Conservation (phyloP, 2,888 invertebrate genomes). For the Penaeus monodon region DNA sequence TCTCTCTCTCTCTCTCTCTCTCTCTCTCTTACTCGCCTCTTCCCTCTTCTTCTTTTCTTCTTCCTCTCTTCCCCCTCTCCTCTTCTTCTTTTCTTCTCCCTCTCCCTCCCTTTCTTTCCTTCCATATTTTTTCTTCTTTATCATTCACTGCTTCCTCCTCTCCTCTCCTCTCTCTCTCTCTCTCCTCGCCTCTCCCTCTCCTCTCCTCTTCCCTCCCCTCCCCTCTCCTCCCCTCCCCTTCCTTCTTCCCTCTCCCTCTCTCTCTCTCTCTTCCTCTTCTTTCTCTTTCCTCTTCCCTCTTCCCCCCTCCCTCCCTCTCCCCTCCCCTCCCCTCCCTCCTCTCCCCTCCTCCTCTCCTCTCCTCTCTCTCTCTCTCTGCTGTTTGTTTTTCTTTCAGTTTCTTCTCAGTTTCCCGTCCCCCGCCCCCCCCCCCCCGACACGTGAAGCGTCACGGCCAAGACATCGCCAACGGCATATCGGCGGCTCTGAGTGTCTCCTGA, state of each 20-base stretch:
- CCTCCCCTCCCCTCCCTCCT: too few species aligned
- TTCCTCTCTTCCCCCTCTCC: conserved; percentile 69
- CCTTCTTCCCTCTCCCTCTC: too few species aligned
- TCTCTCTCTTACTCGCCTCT: conserved; percentile 26
- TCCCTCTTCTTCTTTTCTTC: conserved; percentile 61
- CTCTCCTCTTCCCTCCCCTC: neutral
- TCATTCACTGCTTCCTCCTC: conserved; percentile 62
- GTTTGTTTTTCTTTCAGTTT: too few species aligned
- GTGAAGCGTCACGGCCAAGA: conserved; percentile 34
- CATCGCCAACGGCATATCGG: conserved; percentile 12
- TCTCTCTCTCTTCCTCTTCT: too few species aligned
- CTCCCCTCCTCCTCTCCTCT: too few species aligned
- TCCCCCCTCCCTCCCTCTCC: too few species aligned
- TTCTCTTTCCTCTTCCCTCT: too few species aligned
- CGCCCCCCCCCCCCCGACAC: conserved; percentile 28
- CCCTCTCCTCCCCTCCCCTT: neutral
- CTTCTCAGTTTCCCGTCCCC: too few species aligned
- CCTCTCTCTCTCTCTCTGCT: too few species aligned
- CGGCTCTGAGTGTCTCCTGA: neutral
- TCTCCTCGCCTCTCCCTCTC: conserved; percentile 53
- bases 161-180: conserved; percentile 39
- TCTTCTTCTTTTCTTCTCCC: conserved; percentile 67
- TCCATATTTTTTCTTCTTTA: neutral
- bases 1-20: conserved; percentile 59
- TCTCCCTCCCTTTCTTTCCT: neutral